Evolutionary conservation across 1,140 invertebrate genomes (phyloP).

Genomic region (Drosophila kurseongensis): DNA sequence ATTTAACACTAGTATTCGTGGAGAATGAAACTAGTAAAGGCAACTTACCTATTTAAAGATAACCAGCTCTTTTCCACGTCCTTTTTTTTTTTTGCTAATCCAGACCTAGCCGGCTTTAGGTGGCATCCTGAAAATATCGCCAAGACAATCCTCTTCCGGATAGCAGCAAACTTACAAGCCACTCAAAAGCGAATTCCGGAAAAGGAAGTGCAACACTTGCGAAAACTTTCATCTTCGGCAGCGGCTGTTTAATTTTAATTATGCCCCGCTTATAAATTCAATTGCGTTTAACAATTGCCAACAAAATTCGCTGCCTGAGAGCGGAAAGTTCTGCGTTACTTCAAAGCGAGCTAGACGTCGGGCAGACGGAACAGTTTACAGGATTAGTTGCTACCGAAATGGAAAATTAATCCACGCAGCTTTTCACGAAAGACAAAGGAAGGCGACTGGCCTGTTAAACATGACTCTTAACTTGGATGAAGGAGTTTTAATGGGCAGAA

Average conservation of each 20-base stretch:
- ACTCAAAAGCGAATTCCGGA: conserved; percentile 36
- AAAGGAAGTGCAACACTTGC: conserved; percentile 66
- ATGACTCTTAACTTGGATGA: conserved; percentile 27
- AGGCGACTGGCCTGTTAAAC: conserved; percentile 29
- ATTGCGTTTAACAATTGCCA: conserved; percentile 81
- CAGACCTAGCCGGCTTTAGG: background rate
- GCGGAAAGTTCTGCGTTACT: conserved; percentile 46
- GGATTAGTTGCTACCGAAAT: conserved; percentile 70
- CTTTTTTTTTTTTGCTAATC: background rate
- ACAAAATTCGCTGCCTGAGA: conserved; percentile 43
- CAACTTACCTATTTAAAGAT: too few relatives aligned
- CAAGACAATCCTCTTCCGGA: conserved; percentile 38
- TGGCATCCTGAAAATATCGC: conserved; percentile 1
- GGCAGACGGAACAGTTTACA: conserved; percentile 55
- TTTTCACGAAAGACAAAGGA: conserved; percentile 38
- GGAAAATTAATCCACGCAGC: conserved; percentile 69
- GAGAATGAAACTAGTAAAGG: too few relatives aligned
- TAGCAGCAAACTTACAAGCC: conserved; percentile 41
- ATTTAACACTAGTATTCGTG: too few relatives aligned
- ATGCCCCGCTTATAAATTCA: conserved; percentile 80
- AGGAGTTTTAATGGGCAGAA: conserved; percentile 26
- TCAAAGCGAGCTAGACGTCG: conserved; percentile 29
- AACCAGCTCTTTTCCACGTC: background rate
- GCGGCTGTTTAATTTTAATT: conserved; percentile 78
- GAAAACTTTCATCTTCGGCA: conserved; percentile 60